Percentiles rank a stretch among this genome's conserved stretches.
These are phyloP conservation scores for Petrocephalus sullivani DNA, from an alignment of 2,797 vertebrate genomes.

Conservation along the genomic window DNA sequence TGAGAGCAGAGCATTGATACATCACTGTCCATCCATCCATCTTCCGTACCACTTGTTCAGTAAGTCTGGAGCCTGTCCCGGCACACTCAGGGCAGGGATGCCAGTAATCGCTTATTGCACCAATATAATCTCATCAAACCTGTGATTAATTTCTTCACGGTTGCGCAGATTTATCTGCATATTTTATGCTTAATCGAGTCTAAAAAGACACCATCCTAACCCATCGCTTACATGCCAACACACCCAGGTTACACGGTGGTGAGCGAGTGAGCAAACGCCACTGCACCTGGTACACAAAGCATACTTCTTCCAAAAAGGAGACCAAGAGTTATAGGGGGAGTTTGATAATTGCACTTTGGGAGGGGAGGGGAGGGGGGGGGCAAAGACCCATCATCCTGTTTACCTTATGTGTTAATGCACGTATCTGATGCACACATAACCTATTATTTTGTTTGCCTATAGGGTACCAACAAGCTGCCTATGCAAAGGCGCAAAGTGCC, in stretches of 20 bases:
- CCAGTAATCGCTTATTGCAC: background rate
- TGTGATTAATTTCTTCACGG: background rate
- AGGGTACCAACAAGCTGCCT: too few relatives aligned
- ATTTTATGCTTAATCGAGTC: background rate
- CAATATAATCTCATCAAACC: background rate
- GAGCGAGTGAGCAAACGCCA: background rate
- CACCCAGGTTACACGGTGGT: background rate
- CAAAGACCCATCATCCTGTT: background rate
- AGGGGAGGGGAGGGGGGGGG: too few relatives aligned
- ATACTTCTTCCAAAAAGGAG: background rate
- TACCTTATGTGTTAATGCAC: background rate
- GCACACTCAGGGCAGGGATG: background rate
- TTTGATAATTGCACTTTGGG: background rate
- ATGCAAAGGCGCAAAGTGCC: background rate
- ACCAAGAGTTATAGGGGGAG: background rate
- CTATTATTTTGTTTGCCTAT: background rate
- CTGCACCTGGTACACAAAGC: background rate
- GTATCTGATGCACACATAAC: background rate
- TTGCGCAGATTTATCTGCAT: background rate
- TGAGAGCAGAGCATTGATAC: background rate
- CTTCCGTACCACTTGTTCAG: background rate
- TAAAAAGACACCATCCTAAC: background rate
- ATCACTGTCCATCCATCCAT: background rate
- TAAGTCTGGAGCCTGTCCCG: background rate
- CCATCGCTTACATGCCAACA: background rate